phyloP scores from a whole-genome alignment of 2,888 invertebrate genomes.

The Globia sparganii region DNA sequence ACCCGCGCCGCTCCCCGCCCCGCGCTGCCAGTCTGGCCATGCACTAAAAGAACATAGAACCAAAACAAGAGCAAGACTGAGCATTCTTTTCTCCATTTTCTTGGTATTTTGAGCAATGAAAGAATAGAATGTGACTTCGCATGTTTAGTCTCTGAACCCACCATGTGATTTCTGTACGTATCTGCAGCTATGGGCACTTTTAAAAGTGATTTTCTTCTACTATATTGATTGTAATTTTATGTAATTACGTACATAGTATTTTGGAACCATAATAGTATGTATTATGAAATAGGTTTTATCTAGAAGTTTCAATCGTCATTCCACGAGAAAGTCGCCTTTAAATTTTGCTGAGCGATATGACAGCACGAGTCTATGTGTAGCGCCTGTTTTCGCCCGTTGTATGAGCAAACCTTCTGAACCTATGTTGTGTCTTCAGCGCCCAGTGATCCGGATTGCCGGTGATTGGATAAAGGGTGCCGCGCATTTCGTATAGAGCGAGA shows the following conservation, averaged over 20 bases:
- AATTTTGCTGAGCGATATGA: background rate
- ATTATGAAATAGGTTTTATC: background rate
- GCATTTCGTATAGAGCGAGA: constrained; percentile 69
- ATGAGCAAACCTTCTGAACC: constrained; percentile 3
- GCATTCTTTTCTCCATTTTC: background rate
- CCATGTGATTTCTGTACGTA: background rate
- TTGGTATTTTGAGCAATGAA: background rate
- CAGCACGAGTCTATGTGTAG: background rate
- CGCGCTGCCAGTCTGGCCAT: no score
- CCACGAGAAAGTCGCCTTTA: background rate
- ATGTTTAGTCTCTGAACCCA: background rate
- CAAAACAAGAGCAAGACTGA: background rate
- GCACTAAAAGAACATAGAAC: background rate
- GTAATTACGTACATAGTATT: background rate
- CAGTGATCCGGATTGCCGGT: constrained; percentile 81
- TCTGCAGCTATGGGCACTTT: background rate
- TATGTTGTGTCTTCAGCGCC: constrained; percentile 52
- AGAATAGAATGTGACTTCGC: background rate
- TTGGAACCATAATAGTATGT: background rate
- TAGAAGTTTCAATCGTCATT: background rate
- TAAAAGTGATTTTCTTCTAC: background rate
- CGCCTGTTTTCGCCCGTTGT: background rate
- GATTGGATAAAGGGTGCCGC: constrained; percentile 85
- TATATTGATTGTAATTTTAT: background rate
- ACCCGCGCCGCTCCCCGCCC: no score